Conservation (phyloP, 1,140 invertebrate species). For the Eulimnadia texana region DNA sequence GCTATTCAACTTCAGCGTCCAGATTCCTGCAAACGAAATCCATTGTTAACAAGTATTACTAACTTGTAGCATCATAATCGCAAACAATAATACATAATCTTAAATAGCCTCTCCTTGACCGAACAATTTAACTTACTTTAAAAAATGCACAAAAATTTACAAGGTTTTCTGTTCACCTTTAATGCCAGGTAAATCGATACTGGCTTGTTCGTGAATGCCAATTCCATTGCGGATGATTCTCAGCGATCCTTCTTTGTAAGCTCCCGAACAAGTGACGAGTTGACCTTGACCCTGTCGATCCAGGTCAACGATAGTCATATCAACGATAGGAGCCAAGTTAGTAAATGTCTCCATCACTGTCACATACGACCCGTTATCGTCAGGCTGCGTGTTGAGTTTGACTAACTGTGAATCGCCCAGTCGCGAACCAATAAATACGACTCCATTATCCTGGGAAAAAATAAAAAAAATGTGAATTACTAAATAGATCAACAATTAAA, state of each 20-base stretch:
- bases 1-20: constrained; percentile 57
- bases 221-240: constrained; percentile 95
- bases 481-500: not conserved
- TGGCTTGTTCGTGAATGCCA: constrained; percentile 93
- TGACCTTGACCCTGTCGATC: constrained; percentile 95
- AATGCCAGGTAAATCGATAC: constrained; percentile 89
- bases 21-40: not conserved
- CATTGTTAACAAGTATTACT: too few species aligned
- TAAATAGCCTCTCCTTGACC: too few species aligned
- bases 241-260: constrained; percentile 93
- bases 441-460: constrained; percentile 64
- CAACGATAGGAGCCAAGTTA: constrained; percentile 91
- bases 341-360: constrained; percentile 91
- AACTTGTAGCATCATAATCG: too few species aligned
- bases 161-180: constrained; percentile 63
- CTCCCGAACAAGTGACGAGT: constrained; percentile 91
- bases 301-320: constrained; percentile 89
- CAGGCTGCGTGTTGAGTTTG: constrained; percentile 68
- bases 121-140: too few species aligned
- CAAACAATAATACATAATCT: too few species aligned
- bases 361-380: constrained; percentile 79
- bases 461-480: not conserved
- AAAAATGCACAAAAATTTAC: too few species aligned
- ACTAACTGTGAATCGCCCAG: constrained; percentile 93
- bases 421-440: constrained; percentile 91